Evolutionary conservation across 2,113 vertebrate genomes (phyloP).

Genomic region (Microcebus tavaratra): DNA sequence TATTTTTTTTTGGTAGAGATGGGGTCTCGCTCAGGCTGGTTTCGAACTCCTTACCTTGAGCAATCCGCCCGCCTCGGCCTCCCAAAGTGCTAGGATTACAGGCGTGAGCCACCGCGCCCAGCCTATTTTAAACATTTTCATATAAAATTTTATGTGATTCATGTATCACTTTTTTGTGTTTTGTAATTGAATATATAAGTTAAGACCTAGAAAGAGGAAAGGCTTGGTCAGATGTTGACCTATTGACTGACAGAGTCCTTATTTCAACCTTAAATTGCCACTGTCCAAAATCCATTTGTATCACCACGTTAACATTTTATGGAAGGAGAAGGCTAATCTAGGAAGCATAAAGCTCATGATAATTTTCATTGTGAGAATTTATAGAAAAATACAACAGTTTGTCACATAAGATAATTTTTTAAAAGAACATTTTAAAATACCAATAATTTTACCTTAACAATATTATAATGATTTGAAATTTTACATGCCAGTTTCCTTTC

Average conservation of each 20-base stretch:
- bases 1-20: too few species aligned
- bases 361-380: background rate
- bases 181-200: background rate
- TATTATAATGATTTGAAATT: background rate
- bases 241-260: background rate
- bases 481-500: background rate
- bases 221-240: background rate
- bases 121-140: background rate
- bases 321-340: background rate
- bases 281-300: background rate
- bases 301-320: background rate
- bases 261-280: background rate
- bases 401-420: background rate
- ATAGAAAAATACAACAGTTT: background rate
- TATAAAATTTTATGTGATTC: background rate
- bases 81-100: too few species aligned
- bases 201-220: background rate
- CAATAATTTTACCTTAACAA: background rate
- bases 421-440: background rate
- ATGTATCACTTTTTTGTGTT: background rate
- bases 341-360: background rate
- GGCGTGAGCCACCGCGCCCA: too few species aligned
- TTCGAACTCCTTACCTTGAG: too few species aligned
- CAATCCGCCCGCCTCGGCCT: too few species aligned
- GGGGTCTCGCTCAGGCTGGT: too few species aligned